Conservation (phyloP, 1,140 invertebrate genomes). For the Heliconius eleuchia region DNA sequence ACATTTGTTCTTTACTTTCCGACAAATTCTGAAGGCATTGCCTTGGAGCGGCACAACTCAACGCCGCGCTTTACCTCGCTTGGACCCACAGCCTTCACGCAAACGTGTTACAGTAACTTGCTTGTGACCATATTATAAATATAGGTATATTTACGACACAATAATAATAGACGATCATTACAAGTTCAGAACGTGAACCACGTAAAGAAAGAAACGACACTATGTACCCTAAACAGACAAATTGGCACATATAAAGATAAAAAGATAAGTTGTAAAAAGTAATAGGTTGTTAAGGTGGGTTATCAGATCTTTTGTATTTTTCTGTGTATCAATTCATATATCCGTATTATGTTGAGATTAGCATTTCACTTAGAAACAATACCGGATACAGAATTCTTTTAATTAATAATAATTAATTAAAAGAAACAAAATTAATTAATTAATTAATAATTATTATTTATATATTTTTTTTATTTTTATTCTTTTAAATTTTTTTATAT, state of each 20-base stretch:
- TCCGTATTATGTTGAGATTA: neutral
- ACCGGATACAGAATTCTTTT: neutral
- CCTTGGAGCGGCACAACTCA: too few species aligned
- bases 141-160: neutral
- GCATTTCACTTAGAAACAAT: neutral
- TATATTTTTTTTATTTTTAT: too few species aligned
- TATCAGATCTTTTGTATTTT: neutral
- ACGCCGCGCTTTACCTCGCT: too few species aligned
- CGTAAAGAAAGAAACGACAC: neutral
- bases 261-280: slow-evolving; percentile 10
- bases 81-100: too few species aligned
- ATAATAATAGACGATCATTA: neutral
- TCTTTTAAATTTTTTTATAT: too few species aligned
- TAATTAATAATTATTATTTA: too few species aligned
- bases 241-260: neutral
- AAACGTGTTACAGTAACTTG: too few species aligned
- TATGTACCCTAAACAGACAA: neutral
- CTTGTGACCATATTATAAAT: neutral
- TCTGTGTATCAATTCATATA: neutral
- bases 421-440: too few species aligned
- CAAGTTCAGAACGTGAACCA: neutral
- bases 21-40: too few species aligned
- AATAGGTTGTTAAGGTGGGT: slow-evolving; percentile 6
- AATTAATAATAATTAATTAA: too few species aligned
- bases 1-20: too few species aligned